A percentile compares a stretch with the other conserved stretches of the same genome.
These are phyloP conservation scores for Heteractis magnifica DNA, from an alignment of 92 coral and sea anemone genomes.

Conservation along the genomic window DNA sequence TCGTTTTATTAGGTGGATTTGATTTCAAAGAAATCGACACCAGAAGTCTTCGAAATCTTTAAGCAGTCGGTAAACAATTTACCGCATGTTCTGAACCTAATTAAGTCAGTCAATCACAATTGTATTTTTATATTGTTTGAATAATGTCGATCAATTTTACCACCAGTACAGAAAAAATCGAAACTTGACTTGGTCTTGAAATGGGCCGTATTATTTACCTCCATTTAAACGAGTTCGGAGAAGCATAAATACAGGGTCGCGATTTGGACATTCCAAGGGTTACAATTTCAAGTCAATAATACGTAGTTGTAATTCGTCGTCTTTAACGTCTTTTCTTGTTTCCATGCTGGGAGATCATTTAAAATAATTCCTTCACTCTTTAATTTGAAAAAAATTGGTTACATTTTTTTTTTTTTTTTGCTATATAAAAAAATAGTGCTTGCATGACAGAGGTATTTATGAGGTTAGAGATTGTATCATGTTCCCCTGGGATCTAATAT, in stretches of 20 bases:
- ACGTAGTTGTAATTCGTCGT: conserved; percentile 27
- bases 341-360: conserved; percentile 16
- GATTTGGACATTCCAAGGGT: conserved; percentile 19
- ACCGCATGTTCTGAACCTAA: conserved; percentile 76
- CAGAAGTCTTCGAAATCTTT: conserved; percentile 20
- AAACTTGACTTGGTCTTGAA: conserved; percentile 4
- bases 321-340: conserved; percentile 1
- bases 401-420: neutral
- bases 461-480: conserved; percentile 27
- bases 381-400: neutral
- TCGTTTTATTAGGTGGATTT: conserved; percentile 4
- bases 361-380: neutral
- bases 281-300: conserved; percentile 28
- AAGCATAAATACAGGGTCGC: conserved; percentile 26
- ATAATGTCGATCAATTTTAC: conserved; percentile 35
- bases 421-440: neutral
- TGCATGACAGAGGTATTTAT: conserved; percentile 8
- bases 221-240: conserved; percentile 13
- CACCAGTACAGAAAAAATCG: conserved; percentile 7
- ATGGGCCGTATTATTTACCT: neutral
- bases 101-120: conserved; percentile 35
- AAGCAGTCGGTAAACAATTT: conserved; percentile 62
- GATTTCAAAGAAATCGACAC: conserved; percentile 27
- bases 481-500: conserved; percentile 26
- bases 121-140: conserved; percentile 26